Base-by-base conservation (phyloP, 1,140 invertebrate genomes). In the Potamilus streckersoni region DNA sequence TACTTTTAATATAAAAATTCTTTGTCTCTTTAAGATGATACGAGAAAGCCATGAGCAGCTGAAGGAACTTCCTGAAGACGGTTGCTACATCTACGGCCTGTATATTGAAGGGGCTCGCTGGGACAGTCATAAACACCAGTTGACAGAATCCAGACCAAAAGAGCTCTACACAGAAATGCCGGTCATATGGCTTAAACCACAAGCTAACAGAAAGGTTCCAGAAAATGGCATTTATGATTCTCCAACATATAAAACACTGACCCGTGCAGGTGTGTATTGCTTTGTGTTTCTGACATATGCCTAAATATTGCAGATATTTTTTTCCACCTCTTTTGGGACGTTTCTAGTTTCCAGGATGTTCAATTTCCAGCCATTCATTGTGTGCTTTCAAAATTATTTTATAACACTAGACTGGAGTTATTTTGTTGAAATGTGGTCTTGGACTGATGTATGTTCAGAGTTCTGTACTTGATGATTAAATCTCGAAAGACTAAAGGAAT, bases 161-260 rank as follows among this genome's bases (percentile, higher is more conserved):
- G 88, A 90, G 70, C 79, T 91, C 12, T 91, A 85, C 79, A 90
- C 89, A 13, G 88, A 90, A 20, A 85, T 91, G 82, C 88, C 89
- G 2, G 78, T 86, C 55, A 80, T 91, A 55, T 91, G 90, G 90
- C 81, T 91, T 0, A 86, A 80, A 38, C 90, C 90, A 5, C 78
- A 78, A 16, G 78, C 86, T 23, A 89, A 90, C 74, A 81, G 88
- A 58, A 85, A 83, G 63, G 60, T 71, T 20, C 81, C 84, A 15
- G 72, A 73, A 8, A 70, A 69, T 20, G 89, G 89, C 0, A 83
- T 90, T 56, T 91, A 91, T 71, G 86, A 89, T 16, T 91, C 90
- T 74, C 90, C 90, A 19, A 89, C 90, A 17, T 91, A 91, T 75
- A 91, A 91, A 74, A 91, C 90, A 62, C 83, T 91, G 31, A 90